phyloP scores from a whole-genome alignment of 2,113 vertebrate genomes.

The Protobothrops flavoviridis region DNA sequence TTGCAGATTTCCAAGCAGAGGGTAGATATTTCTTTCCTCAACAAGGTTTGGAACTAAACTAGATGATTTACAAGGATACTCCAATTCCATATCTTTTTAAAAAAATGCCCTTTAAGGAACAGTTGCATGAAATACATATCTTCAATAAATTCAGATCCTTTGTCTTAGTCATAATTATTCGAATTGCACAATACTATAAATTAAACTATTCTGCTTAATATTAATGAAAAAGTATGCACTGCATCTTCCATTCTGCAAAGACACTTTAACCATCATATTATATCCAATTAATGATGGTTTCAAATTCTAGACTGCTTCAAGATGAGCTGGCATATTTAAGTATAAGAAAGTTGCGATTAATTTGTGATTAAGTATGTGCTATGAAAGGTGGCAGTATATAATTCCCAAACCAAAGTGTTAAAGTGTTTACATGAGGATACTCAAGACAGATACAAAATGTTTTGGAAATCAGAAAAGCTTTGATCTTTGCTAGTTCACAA shows the following conservation, averaged over 20 bases:
- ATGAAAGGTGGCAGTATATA: neutral
- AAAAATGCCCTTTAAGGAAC: neutral
- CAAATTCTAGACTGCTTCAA: neutral
- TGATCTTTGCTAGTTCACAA: slow-evolving; percentile 36
- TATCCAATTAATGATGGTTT: neutral
- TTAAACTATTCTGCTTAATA: neutral
- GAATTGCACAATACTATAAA: neutral
- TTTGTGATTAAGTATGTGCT: neutral
- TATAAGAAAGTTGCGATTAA: neutral
- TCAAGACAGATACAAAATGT: slow-evolving; percentile 18
- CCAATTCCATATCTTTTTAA: neutral
- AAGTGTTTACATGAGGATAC: neutral
- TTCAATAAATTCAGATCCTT: slow-evolving; percentile 31
- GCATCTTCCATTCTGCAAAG: neutral
- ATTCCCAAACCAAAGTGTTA: neutral
- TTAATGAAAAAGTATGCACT: neutral
- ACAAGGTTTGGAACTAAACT: neutral
- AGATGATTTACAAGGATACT: neutral
- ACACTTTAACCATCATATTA: neutral
- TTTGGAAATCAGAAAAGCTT: slow-evolving; percentile 31
- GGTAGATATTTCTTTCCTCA: neutral
- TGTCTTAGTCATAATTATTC: slow-evolving; percentile 12
- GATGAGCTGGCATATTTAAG: neutral
- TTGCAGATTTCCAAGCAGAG: neutral
- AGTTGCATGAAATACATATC: slow-evolving; percentile 42